Base-by-base conservation (phyloP, 1,140 invertebrate genomes). In the Gryon sp. region DNA sequence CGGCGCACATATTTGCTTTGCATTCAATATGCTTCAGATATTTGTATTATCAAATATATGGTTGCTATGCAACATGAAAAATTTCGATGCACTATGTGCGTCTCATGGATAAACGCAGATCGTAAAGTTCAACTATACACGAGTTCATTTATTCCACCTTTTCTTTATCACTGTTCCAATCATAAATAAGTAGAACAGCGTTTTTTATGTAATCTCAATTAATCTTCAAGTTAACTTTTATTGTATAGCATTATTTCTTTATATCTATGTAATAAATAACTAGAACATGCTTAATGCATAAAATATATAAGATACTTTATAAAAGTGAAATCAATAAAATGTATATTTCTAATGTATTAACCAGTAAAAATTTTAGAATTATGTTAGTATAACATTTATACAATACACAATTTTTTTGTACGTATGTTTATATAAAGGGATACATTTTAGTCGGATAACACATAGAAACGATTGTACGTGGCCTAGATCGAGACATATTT, bases 401-500 rank as follows among this genome's bases (percentile, higher is more conserved):
- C n/a, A n/a, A n/a, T n/a, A n/a, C n/a, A n/a, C n/a, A n/a, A n/a
- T n/a, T n/a, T n/a, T n/a, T n/a, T n/a, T n/a, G n/a, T n/a, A n/a
- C n/a, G n/a, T n/a, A n/a, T n/a, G n/a, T n/a, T n/a, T n/a, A n/a
- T n/a, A n/a, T n/a, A n/a, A n/a, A n/a, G n/a, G n/a, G n/a, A n/a
- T n/a, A n/a, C n/a, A n/a, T n/a, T n/a, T n/a, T n/a, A 52, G 63
- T 40, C 59, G 48, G 48, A 41, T 45, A 40, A 41, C 32, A 55
- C 52, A 30, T 40, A 34, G 62, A 19, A 30, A 20, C 48, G 30
- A 65, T 80, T 82, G 79, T 76, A 59, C 82, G 66, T 84, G 83
- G 84, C 87, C 85, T 87, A 86, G 82, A 87, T 89, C 87, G 80
- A 78, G 83, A 83, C 82, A 75, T 85, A 88, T 83, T 86, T 86